A percentile compares a stretch with the other conserved stretches of the same genome.
These are phyloP conservation scores for Cataglyphis rosenhaueri DNA, from an alignment of 2,888 invertebrate genomes.

Conservation along the genomic window DNA sequence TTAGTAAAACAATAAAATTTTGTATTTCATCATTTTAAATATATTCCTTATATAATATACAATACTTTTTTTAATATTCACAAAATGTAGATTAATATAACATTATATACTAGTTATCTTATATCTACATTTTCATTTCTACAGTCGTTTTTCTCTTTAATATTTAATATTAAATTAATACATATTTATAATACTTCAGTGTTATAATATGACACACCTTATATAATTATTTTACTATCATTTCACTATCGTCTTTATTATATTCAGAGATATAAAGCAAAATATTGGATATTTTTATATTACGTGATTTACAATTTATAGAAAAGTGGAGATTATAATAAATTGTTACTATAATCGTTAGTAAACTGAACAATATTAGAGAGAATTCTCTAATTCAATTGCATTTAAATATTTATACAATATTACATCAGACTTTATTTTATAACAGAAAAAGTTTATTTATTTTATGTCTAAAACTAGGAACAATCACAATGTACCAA, in stretches of 20 bases:
- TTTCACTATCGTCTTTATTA: conserved; percentile 5
- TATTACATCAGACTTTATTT: neutral
- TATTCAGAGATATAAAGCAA: neutral
- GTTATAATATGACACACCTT: neutral
- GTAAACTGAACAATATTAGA: conserved; percentile 7
- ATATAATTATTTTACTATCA: neutral
- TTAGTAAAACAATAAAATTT: neutral
- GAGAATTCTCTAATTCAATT: neutral
- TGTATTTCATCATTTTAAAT: conserved; percentile 1
- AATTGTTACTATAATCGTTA: neutral
- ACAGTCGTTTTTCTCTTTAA: conserved; percentile 1
- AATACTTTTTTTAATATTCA: conserved; percentile 19
- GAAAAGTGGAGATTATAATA: neutral
- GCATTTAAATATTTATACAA: conserved; percentile 4
- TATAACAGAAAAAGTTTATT: neutral
- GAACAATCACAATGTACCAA: neutral
- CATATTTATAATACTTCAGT: conserved; percentile 21
- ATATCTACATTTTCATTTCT: neutral
- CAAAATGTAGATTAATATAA: neutral
- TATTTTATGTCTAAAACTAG: conserved; percentile 16
- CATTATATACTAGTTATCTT: neutral
- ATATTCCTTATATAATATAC: conserved; percentile 4
- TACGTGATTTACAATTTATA: neutral
- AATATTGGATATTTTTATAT: neutral
- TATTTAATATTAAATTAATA: conserved; percentile 10